These are phyloP conservation scores for Mergus octosetaceus DNA, from an alignment of 2,797 vertebrate genomes.

Conservation along the genomic window DNA sequence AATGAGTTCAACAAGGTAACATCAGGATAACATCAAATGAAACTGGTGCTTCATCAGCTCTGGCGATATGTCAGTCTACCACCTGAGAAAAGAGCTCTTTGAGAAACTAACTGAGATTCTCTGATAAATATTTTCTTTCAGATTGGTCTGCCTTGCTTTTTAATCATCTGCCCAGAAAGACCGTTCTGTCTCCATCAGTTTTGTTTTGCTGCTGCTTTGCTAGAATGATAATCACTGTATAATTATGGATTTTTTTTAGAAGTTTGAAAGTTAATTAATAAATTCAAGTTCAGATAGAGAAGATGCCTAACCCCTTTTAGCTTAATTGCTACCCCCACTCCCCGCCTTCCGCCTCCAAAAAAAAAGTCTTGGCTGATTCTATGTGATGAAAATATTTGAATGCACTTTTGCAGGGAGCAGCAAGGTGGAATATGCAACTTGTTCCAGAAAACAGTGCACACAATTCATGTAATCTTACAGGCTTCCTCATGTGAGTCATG, in stretches of 20 bases:
- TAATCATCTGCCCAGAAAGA: not conserved
- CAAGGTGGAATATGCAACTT: not conserved
- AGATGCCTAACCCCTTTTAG: not conserved
- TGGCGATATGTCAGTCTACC: not conserved
- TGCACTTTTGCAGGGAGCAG: not conserved
- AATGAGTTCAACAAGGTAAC: slow-evolving; percentile 20
- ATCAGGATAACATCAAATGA: slow-evolving; percentile 33
- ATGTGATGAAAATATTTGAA: not conserved
- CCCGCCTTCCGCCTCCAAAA: too few relatives aligned
- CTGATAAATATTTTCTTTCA: not conserved
- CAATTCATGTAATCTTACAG: not conserved
- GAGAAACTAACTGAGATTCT: not conserved
- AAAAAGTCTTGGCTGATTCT: not conserved
- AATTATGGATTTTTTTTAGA: slow-evolving; percentile 16
- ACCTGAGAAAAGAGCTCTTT: not conserved
- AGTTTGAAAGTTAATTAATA: slow-evolving; percentile 30
- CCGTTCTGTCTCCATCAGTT: not conserved
- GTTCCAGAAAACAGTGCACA: not conserved
- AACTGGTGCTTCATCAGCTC: not conserved
- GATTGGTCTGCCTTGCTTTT: not conserved
- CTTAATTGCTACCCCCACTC: not conserved
- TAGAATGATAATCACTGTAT: not conserved
- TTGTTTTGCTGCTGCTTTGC: not conserved
- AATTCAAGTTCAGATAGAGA: not conserved
- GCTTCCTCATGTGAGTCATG: not conserved